Percentiles rank a stretch among this genome's conserved stretches.
Conservation (phyloP, 2,797 vertebrate species). For the Melopsittacus undulatus region DNA sequence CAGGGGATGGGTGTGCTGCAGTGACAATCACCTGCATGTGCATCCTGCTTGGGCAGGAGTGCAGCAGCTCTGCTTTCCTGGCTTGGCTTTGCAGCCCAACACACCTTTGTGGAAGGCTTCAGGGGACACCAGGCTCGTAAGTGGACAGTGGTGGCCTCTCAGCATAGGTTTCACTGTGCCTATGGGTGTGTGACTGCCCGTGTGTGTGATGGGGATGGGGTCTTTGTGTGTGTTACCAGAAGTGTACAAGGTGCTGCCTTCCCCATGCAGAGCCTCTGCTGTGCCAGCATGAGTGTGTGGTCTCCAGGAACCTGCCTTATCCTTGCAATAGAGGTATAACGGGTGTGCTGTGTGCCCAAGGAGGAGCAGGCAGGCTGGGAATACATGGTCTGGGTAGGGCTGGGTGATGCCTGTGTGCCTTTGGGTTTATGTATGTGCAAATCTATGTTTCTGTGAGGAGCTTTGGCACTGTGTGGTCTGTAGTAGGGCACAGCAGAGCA, state of each 20-base stretch:
- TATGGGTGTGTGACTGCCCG: background rate
- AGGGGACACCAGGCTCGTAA: background rate
- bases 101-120: rapidly evolving
- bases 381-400: rapidly evolving
- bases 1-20: background rate
- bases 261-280: rapidly evolving
- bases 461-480: background rate
- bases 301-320: background rate
- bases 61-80: background rate
- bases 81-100: background rate
- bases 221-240: background rate
- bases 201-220: rapidly evolving
- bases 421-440: rapidly evolving
- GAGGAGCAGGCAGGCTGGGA: background rate
- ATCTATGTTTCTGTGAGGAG: background rate
- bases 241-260: background rate
- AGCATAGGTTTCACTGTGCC: background rate
- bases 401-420: background rate
- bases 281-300: rapidly evolving
- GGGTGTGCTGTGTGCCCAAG: background rate
- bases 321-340: rapidly evolving
- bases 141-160: background rate
- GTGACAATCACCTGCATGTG: background rate
- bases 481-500: background rate
- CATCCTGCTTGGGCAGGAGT: background rate